Base-by-base conservation (phyloP, 2,888 invertebrate genomes). In the Stramonita haemastoma region DNA sequence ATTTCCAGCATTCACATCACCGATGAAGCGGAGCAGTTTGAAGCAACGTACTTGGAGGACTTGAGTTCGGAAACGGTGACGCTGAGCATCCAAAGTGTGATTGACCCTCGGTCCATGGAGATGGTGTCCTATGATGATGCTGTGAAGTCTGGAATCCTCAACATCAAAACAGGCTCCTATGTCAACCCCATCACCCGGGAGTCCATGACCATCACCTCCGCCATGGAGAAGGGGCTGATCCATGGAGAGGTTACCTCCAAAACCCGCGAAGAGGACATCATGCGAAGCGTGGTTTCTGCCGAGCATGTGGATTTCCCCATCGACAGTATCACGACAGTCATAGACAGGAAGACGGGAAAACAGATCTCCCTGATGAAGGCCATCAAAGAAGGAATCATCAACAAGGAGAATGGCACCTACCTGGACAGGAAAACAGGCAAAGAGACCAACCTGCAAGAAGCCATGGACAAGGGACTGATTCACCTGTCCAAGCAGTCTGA, bases 41-140 rank as follows among this genome's bases (percentile, higher is more conserved):
- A 93, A 93, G 96, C 94, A 93, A 96, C 94, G 93, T 94, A 19
- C 97, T 98, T 92, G 97, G 95, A 95, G 91, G 95, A 95, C 89
- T 92, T 96, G 29, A 93, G 93, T 26, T 93, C 95, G 89, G 95
- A 95, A 91, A 94, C 94, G 13, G 93, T 94, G 57, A 94, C 94
- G 2, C 93, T 94, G 85, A 94, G 94, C 90, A 94, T 95, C 87
- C 95, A 91, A 73, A 94, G 94, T 91, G 97, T 98, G 93, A 97
- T 97, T 90, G 98, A 98, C 93, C 96, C 96, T 91, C 97, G 97
- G 97, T 96, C 96, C 66, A 96, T 96, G 91, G 96, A 96, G 92
- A 97, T 97, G 96, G 97, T 99, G 84, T 98, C 98, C 22, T 97
- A 99, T 93, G 96, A 98, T 92, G 98, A 99, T 97, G 98, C 98